These are phyloP conservation scores for Subacronicta megacephala DNA, from an alignment of 2,888 invertebrate species.

Conservation along the genomic window DNA sequence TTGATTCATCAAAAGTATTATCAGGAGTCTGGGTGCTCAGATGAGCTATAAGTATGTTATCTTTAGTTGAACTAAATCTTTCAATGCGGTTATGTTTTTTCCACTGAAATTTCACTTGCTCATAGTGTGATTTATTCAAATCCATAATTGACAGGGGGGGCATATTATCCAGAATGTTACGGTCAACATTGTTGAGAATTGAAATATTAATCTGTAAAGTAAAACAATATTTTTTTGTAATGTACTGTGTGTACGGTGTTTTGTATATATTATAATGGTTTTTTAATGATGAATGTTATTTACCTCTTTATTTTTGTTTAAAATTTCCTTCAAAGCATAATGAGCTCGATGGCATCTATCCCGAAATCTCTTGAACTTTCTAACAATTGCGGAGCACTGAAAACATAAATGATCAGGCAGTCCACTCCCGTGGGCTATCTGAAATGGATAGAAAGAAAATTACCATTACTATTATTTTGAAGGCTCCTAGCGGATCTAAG, in stretches of 20 bases:
- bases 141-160: constrained; percentile 71
- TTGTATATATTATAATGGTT: no score
- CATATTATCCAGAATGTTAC: constrained; percentile 62
- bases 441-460: constrained; percentile 42
- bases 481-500: constrained; percentile 28
- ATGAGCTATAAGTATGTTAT: constrained; percentile 67
- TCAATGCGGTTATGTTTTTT: constrained; percentile 63
- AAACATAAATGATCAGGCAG: constrained; percentile 79
- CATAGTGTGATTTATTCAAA: constrained; percentile 65
- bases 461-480: not conserved
- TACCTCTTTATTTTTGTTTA: constrained; percentile 76
- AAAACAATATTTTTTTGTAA: not conserved
- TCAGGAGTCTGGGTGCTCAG: constrained; percentile 69
- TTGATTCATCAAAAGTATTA: constrained; percentile 59
- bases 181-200: constrained; percentile 67
- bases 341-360: constrained; percentile 80
- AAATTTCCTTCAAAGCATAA: constrained; percentile 74
- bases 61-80: constrained; percentile 37
- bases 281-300: not conserved
- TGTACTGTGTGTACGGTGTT: no score
- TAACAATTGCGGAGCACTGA: constrained; percentile 73
- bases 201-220: constrained; percentile 72
- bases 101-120: constrained; percentile 74
- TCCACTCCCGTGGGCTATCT: constrained; percentile 71
- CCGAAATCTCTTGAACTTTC: constrained; percentile 73